Base-by-base conservation (phyloP, 2,888 invertebrate genomes). In the Listrodromus nycthemerus region DNA sequence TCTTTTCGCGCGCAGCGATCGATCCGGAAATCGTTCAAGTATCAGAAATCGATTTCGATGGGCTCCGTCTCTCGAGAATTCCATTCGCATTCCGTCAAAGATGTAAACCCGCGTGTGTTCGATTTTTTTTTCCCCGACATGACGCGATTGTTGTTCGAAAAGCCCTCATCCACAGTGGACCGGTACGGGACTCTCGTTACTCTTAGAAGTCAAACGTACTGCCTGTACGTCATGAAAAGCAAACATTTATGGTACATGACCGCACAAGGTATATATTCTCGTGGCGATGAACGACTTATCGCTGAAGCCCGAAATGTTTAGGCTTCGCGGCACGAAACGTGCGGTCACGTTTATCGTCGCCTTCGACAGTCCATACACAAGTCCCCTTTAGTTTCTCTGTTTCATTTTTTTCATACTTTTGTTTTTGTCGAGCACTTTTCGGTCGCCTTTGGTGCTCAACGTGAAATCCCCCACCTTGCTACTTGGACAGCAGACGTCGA, bases 241-340 rank as follows among this genome's bases (percentile, higher is more conserved):
- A 71, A 16, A 71, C 55, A 30, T 55, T 70, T 55, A 37, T 13
- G 45, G 50, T 19, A 19, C 19, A 19, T 33, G 50, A 69, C 41
- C 41, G 7, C 19, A 21, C 27, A 30, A 27, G 30, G 58, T 16
- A 19, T 58, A 16, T 30, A 58, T 58, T 27, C 16, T 16, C 30
- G n/a, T 1, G 19, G 13, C 69, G 55, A 55, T 55, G 70, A 69
- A 19, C 69, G 52, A 5, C 37, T 19, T 37, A 24, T 13, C 70
- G 70, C 19, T 24, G 24, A 24, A 55, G 55, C 33, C 21, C 70
- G 8, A 55, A 58, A 41, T 90, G 90, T 91, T 91, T 91, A 89
- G 90, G 87, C 89, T 91, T 85, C 86, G 85, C 84, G 84, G 89
- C 80, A 81, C 85, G 86, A 86, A 87, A 85, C 50, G 41, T 13